Evolutionary conservation across 2,113 vertebrate genomes (phyloP).

Genomic region (Trogon surrucura): DNA sequence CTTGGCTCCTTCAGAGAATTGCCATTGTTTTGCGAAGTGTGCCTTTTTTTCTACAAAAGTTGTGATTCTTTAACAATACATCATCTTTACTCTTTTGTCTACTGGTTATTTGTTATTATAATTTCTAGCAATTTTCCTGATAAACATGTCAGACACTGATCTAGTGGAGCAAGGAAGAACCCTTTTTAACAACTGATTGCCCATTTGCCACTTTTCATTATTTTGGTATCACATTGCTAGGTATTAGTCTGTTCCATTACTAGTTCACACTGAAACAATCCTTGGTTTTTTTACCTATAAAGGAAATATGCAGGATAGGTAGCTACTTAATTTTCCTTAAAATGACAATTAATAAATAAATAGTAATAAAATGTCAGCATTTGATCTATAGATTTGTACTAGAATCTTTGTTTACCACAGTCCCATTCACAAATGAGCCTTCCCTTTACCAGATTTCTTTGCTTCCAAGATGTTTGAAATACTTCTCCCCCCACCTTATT

Average conservation of each 20-base stretch:
- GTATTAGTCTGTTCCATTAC: background rate
- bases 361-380: background rate
- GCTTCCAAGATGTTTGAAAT: background rate
- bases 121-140: background rate
- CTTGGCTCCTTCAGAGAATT: background rate
- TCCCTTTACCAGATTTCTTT: background rate
- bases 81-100: background rate
- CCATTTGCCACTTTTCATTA: background rate
- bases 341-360: background rate
- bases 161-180: background rate
- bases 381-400: background rate
- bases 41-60: background rate
- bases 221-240: background rate
- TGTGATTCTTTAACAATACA: background rate
- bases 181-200: background rate
- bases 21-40: background rate
- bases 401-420: background rate
- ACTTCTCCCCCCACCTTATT: accelerated
- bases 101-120: background rate
- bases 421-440: background rate
- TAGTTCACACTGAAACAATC: background rate
- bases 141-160: background rate
- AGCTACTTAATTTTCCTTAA: background rate
- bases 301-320: background rate
- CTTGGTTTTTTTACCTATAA: background rate